These are phyloP conservation scores for Megastigmus dorsalis DNA, from an alignment of 2,888 invertebrate species.

Conservation along the genomic window DNA sequence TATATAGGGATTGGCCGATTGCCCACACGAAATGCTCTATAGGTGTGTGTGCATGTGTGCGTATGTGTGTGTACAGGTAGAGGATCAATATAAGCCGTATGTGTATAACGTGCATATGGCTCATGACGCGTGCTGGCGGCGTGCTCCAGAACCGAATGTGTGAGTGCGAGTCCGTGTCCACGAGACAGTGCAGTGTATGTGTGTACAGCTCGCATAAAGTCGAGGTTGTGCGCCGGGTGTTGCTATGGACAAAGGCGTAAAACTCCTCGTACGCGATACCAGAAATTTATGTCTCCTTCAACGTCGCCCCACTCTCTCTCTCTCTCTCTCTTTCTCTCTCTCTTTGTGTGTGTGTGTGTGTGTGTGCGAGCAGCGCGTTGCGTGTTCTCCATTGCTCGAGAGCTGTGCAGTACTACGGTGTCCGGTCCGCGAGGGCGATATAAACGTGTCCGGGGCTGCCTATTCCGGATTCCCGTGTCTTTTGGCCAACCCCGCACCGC, in stretches of 20 bases:
- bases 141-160: too few species aligned
- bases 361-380: slow-evolving; percentile 13
- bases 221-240: slow-evolving; percentile 27
- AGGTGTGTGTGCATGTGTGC: not conserved
- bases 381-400: too few species aligned
- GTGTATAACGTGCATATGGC: too few species aligned
- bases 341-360: slow-evolving; percentile 1
- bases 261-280: slow-evolving; percentile 61
- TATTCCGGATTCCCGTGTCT: slow-evolving; percentile 52
- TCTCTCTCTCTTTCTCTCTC: too few species aligned
- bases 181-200: too few species aligned
- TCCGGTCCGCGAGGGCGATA: slow-evolving; percentile 4
- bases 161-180: too few species aligned
- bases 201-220: slow-evolving; percentile 49
- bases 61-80: not conserved
- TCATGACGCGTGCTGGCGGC: too few species aligned
- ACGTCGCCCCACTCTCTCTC: too few species aligned
- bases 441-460: slow-evolving; percentile 33
- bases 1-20: slow-evolving; percentile 45
- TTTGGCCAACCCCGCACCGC: slow-evolving; percentile 20
- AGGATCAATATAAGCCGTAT: too few species aligned
- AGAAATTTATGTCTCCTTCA: slow-evolving; percentile 60
- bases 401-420: too few species aligned
- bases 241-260: slow-evolving; percentile 57
- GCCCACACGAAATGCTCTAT: slow-evolving; percentile 48